These are phyloP conservation scores for Clamator glandarius DNA, from an alignment of 2,797 vertebrate genomes.

Conservation along the genomic window DNA sequence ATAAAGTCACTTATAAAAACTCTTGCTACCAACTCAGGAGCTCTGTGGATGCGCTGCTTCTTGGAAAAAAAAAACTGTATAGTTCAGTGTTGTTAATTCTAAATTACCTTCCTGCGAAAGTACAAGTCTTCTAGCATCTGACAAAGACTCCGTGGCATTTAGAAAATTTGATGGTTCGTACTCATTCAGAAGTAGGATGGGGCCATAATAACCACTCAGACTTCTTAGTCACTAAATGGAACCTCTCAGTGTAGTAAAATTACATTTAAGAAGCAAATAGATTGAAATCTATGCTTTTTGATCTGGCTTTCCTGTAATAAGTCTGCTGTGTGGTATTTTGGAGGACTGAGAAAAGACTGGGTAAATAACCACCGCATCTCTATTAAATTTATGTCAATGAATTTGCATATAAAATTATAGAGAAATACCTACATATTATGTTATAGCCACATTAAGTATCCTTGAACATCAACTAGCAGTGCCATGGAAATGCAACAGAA, in stretches of 20 bases:
- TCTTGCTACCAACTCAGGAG: background rate
- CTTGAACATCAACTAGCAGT: background rate
- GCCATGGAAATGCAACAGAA: constrained; percentile 2
- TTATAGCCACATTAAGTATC: background rate
- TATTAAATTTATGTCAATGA: background rate
- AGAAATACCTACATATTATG: background rate
- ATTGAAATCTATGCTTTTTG: background rate
- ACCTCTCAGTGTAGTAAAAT: background rate
- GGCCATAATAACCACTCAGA: background rate
- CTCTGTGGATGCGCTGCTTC: background rate
- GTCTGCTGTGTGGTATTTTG: background rate
- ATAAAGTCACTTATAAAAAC: background rate
- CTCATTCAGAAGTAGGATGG: background rate
- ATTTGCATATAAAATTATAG: constrained; percentile 11
- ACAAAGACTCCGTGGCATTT: background rate
- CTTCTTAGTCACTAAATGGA: background rate
- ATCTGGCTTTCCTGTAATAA: background rate
- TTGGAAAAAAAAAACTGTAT: background rate
- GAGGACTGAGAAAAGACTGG: background rate
- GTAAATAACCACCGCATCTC: background rate
- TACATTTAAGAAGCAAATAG: background rate
- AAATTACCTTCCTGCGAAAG: background rate
- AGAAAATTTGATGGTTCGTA: background rate
- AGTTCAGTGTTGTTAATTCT: background rate
- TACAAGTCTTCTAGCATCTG: background rate